A percentile compares a stretch with the other conserved stretches of the same genome.
phyloP scores from a whole-genome alignment of 2,888 invertebrate genomes.

The Scaptomyza polygonia region DNA sequence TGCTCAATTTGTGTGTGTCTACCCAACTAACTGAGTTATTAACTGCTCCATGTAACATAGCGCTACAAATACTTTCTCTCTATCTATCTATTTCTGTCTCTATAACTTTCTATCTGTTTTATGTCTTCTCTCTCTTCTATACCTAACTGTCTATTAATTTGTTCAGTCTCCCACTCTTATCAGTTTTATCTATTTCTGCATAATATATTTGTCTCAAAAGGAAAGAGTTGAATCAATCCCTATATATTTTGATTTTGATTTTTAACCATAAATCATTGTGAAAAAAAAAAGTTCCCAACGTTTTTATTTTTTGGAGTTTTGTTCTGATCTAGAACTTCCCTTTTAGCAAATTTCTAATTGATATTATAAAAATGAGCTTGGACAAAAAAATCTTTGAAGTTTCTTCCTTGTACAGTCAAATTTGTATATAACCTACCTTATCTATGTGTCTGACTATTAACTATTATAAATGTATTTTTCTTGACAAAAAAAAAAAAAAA shows the following conservation, averaged over 20 bases:
- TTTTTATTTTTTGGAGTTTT: neutral
- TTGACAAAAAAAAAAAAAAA: constrained; percentile 1
- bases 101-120: constrained; percentile 15
- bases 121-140: constrained; percentile 11
- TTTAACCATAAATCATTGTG: neutral
- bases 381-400: neutral
- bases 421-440: constrained; percentile 28
- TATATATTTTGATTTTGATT: neutral
- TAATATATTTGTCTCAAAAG: neutral
- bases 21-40: constrained; percentile 30
- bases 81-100: constrained; percentile 8
- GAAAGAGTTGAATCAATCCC: neutral
- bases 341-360: neutral
- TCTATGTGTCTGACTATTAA: constrained; percentile 23
- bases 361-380: neutral
- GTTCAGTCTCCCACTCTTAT: constrained; percentile 20
- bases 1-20: constrained; percentile 35
- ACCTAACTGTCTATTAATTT: constrained; percentile 22
- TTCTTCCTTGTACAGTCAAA: constrained; percentile 25
- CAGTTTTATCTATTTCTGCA: neutral
- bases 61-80: constrained; percentile 27
- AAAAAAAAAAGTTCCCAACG: constrained; percentile 1
- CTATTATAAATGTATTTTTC: constrained; percentile 28
- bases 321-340: neutral
- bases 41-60: constrained; percentile 48